These are phyloP conservation scores for Balearica regulorum DNA, from an alignment of 2,797 vertebrate genomes.

Conservation along the genomic window DNA sequence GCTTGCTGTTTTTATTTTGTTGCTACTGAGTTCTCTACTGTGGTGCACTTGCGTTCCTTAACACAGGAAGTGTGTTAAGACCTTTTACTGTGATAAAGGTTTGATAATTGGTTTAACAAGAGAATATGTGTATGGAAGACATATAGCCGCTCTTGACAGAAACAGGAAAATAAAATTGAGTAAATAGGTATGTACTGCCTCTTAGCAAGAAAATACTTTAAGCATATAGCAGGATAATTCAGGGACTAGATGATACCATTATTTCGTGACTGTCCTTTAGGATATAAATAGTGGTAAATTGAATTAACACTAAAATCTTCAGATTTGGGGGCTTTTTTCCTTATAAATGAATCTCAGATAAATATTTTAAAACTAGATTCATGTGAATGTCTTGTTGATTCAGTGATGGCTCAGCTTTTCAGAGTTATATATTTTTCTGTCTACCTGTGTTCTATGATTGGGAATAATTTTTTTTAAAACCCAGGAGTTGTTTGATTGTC, in stretches of 20 bases:
- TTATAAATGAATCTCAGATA: background rate
- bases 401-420: background rate
- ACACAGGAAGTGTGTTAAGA: background rate
- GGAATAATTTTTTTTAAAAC: background rate
- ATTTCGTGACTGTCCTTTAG: background rate
- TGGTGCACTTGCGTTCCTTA: background rate
- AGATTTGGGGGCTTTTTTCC: background rate
- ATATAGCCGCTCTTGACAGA: background rate
- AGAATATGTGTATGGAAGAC: rapidly evolving
- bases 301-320: background rate
- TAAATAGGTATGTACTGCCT: background rate
- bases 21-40: background rate
- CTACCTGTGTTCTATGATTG: background rate
- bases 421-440: background rate
- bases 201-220: background rate
- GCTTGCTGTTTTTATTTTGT: background rate
- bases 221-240: background rate
- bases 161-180: background rate
- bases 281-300: background rate
- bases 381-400: background rate
- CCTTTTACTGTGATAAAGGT: background rate
- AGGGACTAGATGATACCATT: background rate
- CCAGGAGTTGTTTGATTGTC: background rate
- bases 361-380: background rate
- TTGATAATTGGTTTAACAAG: background rate